Percentiles rank a stretch among this genome's conserved stretches.
These are phyloP conservation scores for Chionodraco myersi DNA, from an alignment of 2,113 vertebrate genomes.

Conservation along the genomic window DNA sequence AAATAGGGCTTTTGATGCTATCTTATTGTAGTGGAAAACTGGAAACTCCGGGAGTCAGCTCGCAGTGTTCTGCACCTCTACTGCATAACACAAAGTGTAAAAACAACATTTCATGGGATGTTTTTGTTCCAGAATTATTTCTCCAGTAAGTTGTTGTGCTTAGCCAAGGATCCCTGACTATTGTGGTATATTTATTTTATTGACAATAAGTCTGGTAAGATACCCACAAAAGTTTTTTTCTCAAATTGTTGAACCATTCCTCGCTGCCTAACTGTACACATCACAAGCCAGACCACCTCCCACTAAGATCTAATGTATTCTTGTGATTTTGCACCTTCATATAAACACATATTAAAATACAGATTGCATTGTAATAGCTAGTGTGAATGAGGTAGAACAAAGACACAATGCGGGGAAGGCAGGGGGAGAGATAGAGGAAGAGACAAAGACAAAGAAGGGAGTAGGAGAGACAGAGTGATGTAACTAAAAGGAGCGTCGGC, in stretches of 20 bases:
- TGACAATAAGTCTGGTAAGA: neutral
- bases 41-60: too few relatives aligned
- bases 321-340: neutral
- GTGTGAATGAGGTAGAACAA: conserved; percentile 1
- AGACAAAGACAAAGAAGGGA: conserved; percentile 36
- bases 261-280: neutral
- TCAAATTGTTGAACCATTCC: neutral
- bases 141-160: neutral
- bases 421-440: conserved; percentile 11
- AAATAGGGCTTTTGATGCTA: neutral
- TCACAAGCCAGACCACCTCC: neutral
- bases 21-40: neutral
- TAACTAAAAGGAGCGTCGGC: conserved; percentile 47
- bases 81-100: neutral
- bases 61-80: too few relatives aligned
- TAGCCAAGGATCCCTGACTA: neutral
- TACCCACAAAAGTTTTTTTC: too few relatives aligned
- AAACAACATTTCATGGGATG: neutral
- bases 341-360: neutral
- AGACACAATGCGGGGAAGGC: conserved; percentile 4
- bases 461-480: conserved; percentile 32
- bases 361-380: conserved; percentile 6
- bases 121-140: neutral
- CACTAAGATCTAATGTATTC: neutral
- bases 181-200: neutral